Base-by-base conservation (phyloP, 2,797 vertebrate species). In the Sebastes steindachneri region DNA sequence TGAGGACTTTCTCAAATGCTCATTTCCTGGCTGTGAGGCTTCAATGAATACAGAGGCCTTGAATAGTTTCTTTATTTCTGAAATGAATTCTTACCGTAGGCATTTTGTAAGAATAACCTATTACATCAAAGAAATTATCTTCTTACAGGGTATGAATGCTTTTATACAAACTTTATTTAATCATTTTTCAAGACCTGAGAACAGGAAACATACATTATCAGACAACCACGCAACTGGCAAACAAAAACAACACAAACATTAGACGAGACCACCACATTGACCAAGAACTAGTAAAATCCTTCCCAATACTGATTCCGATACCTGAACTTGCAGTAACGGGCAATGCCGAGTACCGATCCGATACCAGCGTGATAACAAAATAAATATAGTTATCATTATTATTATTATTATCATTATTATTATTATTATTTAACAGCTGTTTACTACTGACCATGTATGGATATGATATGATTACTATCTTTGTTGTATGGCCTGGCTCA, bases 121-220 rank as follows among this genome's bases (percentile, higher is more conserved):
- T 1, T 0, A 55, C 17, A 45, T 70, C 9, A 69, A 62, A 64
- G 17, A 37, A 67, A 35, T 28, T 0, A 54, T 15, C 55, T 55
- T 15, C 35, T 58, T 54, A 28, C 14, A 29, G 25, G 21, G 12
- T 51, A 31, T 5, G 3, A 65, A 57, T 60, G 69, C 25, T 33
- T 63, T 80, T 19, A 41, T 58, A 26, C 15, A 8, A 51, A 21
- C 60, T 51, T 64, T 25, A 58, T 71, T 31, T 58, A 19, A 41
- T 60, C 0, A 8, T 8, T 9, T 51, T 25, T 31, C n/a, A 26
- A 57, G 62, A 28, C 29, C 10, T 37, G 41, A 33, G 26, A 58
- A 21, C n/a, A 25, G 4, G 23, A 58, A 41, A 55, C 28, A 28
- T 48, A 12, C 14, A 54, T 10, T 26, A 26, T 12, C 23, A 35